Conservation (phyloP, 2,113 vertebrate genomes). For the Microcebus ravelobensis region DNA sequence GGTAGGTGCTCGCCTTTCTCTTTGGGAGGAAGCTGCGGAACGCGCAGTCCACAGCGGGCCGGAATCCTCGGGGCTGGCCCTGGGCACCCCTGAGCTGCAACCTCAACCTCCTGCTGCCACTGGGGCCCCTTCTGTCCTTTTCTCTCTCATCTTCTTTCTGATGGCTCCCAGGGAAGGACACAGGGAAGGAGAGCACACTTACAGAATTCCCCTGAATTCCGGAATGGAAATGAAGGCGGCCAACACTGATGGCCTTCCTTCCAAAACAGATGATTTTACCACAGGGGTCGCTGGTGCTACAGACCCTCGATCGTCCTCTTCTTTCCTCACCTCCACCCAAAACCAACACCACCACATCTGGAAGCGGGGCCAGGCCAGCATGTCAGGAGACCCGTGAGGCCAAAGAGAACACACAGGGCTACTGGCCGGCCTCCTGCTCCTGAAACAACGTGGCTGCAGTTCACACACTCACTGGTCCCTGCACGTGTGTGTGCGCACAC, state of each 20-base stretch:
- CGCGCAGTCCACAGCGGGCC: background rate
- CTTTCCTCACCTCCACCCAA: background rate
- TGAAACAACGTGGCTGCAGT: background rate
- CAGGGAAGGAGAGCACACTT: background rate
- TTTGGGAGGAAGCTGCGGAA: conserved; percentile 34
- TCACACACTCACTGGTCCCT: too few species aligned
- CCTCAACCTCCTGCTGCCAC: background rate
- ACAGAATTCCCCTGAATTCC: background rate
- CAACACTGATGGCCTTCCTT: background rate
- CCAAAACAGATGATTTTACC: background rate
- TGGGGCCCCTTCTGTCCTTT: fast-evolving
- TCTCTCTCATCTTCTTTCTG: background rate
- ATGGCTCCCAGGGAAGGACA: background rate
- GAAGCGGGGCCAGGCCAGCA: background rate
- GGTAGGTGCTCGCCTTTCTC: background rate
- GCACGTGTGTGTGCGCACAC: background rate
- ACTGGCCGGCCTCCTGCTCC: fast-evolving
- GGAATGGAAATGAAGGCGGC: background rate
- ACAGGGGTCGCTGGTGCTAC: background rate
- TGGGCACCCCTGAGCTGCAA: background rate
- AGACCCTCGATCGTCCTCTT: background rate
- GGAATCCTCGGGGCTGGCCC: background rate
- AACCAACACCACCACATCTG: background rate
- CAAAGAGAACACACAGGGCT: background rate
- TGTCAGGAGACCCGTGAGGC: background rate